These are phyloP conservation scores for Iselma pallidipennis DNA, from an alignment of 2,888 invertebrate species.

Conservation along the genomic window DNA sequence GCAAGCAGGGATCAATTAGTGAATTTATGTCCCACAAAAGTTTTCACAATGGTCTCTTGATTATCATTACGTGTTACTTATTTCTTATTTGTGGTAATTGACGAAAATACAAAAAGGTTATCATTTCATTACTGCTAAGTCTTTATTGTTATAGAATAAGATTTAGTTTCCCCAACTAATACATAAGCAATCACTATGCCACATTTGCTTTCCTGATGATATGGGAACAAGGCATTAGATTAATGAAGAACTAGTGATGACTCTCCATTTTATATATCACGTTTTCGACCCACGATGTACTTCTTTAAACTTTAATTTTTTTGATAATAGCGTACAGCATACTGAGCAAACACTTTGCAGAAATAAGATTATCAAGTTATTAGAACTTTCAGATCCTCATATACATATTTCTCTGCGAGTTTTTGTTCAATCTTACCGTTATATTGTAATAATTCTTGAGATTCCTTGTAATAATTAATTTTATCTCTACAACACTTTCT, in stretches of 20 bases:
- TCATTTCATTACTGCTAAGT: neutral
- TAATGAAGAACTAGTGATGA: no score
- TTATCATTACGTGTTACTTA: constrained; percentile 14
- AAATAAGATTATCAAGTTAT: no score
- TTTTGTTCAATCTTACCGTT: neutral
- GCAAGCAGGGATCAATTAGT: constrained; percentile 48
- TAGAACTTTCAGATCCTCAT: neutral
- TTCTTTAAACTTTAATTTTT: no score
- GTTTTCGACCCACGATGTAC: no score
- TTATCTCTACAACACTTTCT: constrained; percentile 26
- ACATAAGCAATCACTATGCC: neutral
- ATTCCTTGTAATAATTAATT: constrained; percentile 25
- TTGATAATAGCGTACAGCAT: no score
- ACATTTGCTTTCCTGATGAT: no score
- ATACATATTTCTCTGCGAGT: neutral
- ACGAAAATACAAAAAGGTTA: neutral
- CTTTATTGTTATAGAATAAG: neutral
- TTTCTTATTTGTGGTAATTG: neutral
- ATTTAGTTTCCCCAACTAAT: neutral
- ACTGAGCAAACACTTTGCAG: no score
- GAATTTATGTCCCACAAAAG: constrained; percentile 45
- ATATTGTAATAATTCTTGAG: constrained; percentile 11
- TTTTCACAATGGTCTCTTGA: constrained; percentile 37
- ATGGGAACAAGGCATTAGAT: no score
- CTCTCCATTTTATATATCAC: no score